Evolutionary conservation across 2,797 vertebrate species (phyloP).

Genomic region (Propithecus perrieri): DNA sequence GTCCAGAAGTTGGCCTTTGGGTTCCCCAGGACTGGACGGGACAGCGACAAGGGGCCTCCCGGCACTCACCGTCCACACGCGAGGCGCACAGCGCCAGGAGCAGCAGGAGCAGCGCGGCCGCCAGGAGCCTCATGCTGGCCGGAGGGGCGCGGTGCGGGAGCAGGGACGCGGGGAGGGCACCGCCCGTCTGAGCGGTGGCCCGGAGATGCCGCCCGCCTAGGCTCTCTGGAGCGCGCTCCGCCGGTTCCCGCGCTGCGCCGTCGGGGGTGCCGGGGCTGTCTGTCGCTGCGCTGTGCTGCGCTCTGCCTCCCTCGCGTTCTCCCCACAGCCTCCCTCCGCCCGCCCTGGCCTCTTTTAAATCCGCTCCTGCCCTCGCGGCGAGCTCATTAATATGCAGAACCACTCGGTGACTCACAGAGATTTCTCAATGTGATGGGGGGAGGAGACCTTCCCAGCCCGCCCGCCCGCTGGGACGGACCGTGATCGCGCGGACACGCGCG

Average conservation of each 20-base stretch:
- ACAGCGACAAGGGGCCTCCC: background rate
- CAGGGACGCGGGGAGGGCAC: slow-evolving; percentile 44
- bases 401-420: slow-evolving; percentile 92
- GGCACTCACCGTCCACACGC: slow-evolving; percentile 92
- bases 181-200: background rate
- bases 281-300: background rate
- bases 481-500: background rate
- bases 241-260: background rate
- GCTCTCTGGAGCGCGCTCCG: too few species aligned
- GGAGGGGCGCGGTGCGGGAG: slow-evolving; percentile 64
- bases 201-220: background rate
- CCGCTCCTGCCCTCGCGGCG: slow-evolving; percentile 86
- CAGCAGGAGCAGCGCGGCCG: slow-evolving; percentile 91
- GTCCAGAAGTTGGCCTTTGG: background rate
- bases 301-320: slow-evolving; percentile 71
- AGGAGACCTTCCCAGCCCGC: slow-evolving; percentile 76
- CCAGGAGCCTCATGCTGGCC: slow-evolving; percentile 91
- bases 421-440: slow-evolving; percentile 84
- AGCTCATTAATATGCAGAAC: slow-evolving; percentile 97
- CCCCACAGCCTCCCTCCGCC: slow-evolving; percentile 72
- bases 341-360: slow-evolving; percentile 90
- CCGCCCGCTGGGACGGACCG: background rate
- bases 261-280: slow-evolving; percentile 60
- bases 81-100: slow-evolving; percentile 90
- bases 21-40: background rate